Conservation (phyloP, 2,888 invertebrate genomes). For the Cosmopolites sordidus region DNA sequence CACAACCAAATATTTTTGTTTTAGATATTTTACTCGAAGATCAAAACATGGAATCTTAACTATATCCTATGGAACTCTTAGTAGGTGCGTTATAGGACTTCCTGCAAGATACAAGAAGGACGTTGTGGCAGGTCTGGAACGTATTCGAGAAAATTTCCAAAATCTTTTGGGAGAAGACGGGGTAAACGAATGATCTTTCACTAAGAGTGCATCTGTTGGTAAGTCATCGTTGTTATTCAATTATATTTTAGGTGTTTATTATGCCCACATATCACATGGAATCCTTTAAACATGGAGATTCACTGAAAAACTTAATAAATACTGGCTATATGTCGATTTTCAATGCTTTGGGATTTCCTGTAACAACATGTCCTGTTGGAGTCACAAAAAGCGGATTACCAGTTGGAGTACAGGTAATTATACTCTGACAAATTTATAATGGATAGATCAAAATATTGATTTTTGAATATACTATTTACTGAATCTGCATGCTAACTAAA, state of each 20-base stretch:
- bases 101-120: constrained; percentile 17
- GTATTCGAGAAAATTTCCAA: constrained; percentile 55
- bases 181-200: constrained; percentile 7
- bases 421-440: no score
- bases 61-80: constrained; percentile 53
- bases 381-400: constrained; percentile 69
- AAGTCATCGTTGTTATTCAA: no score
- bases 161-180: constrained; percentile 51
- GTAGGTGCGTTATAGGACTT: constrained; percentile 35
- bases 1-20: no score
- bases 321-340: constrained; percentile 76
- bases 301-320: constrained; percentile 64
- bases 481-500: no score
- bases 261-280: constrained; percentile 64
- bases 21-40: constrained; percentile 59
- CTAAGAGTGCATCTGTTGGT: background rate
- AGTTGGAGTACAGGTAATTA: constrained; percentile 61
- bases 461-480: no score
- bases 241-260: constrained; percentile 52
- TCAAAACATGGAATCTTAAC: constrained; percentile 66
- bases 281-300: constrained; percentile 66
- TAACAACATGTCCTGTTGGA: constrained; percentile 79
- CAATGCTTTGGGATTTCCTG: constrained; percentile 77
- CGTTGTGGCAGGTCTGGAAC: constrained; percentile 47
- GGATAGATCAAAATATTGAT: no score